A percentile compares a stretch with the other conserved stretches of the same genome.
These are phyloP conservation scores for Ispidina lecontei DNA, from an alignment of 2,797 vertebrate species.

Conservation along the genomic window DNA sequence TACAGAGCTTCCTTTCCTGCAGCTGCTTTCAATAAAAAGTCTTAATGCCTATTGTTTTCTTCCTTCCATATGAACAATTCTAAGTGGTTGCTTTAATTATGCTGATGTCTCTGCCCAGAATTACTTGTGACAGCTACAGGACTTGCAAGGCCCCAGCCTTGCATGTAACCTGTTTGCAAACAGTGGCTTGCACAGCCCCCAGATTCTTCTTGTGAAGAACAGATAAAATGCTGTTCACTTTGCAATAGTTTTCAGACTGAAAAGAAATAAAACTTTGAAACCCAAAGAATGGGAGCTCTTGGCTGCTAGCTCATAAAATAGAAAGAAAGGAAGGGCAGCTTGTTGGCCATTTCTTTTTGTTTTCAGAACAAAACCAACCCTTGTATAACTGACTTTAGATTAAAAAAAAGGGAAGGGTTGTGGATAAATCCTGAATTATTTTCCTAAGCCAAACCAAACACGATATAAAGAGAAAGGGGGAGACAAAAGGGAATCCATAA, in stretches of 20 bases:
- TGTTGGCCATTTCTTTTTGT: not conserved
- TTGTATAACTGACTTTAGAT: not conserved
- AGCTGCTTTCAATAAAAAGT: conserved; percentile 57
- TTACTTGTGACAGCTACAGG: conserved; percentile 3
- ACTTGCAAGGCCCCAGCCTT: not conserved
- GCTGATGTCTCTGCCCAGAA: not conserved
- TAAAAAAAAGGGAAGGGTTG: not conserved
- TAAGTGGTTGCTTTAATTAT: conserved; percentile 43
- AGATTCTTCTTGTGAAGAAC: not conserved
- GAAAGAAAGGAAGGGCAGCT: not conserved
- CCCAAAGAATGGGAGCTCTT: not conserved
- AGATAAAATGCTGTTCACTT: not conserved
- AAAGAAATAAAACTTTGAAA: not conserved
- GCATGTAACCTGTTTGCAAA: not conserved
- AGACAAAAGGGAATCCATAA: not conserved
- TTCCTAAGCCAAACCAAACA: not conserved
- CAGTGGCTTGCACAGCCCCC: not conserved
- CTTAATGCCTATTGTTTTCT: conserved; percentile 60
- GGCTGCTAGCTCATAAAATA: not conserved
- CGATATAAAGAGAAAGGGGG: not conserved
- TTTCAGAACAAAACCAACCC: not conserved
- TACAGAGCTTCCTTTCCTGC: conserved; percentile 18
- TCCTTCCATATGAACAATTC: conserved; percentile 25
- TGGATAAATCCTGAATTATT: not conserved
- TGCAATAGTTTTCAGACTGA: not conserved